A percentile compares a stretch with the other conserved stretches of the same genome.
Conservation (phyloP, 2,797 vertebrate genomes). For the Gastrophryne carolinensis region DNA sequence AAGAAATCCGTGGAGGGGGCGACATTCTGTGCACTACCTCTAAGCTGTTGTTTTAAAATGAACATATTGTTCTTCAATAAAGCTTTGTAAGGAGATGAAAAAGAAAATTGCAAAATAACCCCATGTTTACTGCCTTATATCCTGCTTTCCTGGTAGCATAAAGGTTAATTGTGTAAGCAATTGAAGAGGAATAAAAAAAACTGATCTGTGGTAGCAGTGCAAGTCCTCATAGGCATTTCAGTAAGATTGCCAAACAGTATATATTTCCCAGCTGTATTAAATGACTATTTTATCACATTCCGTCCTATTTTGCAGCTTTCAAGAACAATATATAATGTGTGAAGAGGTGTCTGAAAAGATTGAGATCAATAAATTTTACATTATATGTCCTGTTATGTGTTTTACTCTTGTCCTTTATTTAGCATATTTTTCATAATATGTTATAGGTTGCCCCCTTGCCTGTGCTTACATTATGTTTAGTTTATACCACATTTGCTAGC, state of each 20-base stretch:
- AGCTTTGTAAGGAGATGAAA: slow-evolving; percentile 4
- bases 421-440: not conserved
- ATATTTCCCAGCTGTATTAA: slow-evolving; percentile 26
- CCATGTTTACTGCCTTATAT: not conserved
- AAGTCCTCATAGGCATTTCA: slow-evolving; percentile 5
- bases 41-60: slow-evolving; percentile 20
- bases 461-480: not conserved
- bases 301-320: not conserved
- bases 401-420: not conserved
- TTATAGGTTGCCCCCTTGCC: not conserved
- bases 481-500: not conserved
- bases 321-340: slow-evolving; percentile 1
- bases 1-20: slow-evolving; percentile 45
- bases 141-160: slow-evolving; percentile 1
- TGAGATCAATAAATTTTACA: slow-evolving; percentile 5
- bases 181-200: not conserved
- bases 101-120: slow-evolving; percentile 4
- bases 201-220: not conserved
- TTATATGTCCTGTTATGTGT: not conserved
- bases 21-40: not conserved
- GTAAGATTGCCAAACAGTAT: slow-evolving; percentile 15
- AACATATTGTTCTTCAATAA: slow-evolving; percentile 15
- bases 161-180: slow-evolving; percentile 32
- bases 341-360: slow-evolving; percentile 8
- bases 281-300: slow-evolving; percentile 15